Percentiles rank a stretch among this genome's conserved stretches.
phyloP scores from a whole-genome alignment of 64 coral and sea anemone species.

The Montipora cactus region DNA sequence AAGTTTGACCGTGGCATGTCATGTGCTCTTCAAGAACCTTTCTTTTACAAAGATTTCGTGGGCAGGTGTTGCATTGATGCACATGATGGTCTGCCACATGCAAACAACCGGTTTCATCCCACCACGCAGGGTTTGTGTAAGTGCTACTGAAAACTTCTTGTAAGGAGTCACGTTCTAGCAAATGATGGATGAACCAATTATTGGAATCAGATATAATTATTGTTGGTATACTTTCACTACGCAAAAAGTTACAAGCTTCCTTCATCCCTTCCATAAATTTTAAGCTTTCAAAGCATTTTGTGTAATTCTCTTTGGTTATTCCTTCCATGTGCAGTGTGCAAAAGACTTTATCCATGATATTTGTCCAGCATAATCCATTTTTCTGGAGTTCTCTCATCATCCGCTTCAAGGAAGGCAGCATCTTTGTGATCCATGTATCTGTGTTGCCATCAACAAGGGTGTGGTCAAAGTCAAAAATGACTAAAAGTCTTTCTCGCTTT shows the following conservation, averaged over 20 bases:
- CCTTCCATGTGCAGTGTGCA: conserved; percentile 63
- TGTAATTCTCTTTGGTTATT: conserved; percentile 70
- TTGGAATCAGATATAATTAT: conserved; percentile 98
- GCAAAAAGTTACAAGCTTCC: conserved; percentile 76
- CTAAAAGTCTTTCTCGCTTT: conserved; percentile 35
- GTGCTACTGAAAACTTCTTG: conserved; percentile 61
- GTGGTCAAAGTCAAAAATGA: conserved; percentile 96
- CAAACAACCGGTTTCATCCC: conserved; percentile 67
- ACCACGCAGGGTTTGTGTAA: conserved; percentile 90
- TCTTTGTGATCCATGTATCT: conserved; percentile 95
- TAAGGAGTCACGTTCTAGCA: conserved; percentile 74
- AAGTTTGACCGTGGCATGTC: conserved; percentile 18
- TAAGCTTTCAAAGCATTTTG: conserved; percentile 89
- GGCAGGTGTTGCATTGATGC: conserved; percentile 74
- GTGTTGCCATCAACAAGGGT: conserved; percentile 95
- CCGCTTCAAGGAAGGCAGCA: conserved; percentile 51
- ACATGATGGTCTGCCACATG: conserved; percentile 67
- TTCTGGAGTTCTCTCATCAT: conserved; percentile 61
- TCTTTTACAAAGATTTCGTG: conserved; percentile 90
- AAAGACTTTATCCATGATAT: conserved; percentile 89
- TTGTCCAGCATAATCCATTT: conserved; percentile 89
- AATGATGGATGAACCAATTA: conserved; percentile 91
- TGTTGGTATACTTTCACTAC: conserved; percentile 45
- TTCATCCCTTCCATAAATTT: conserved; percentile 96
- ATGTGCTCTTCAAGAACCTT: conserved; percentile 64